Conservation (phyloP, 2,113 vertebrate genomes). For the Aspidoscelis tigris region DNA sequence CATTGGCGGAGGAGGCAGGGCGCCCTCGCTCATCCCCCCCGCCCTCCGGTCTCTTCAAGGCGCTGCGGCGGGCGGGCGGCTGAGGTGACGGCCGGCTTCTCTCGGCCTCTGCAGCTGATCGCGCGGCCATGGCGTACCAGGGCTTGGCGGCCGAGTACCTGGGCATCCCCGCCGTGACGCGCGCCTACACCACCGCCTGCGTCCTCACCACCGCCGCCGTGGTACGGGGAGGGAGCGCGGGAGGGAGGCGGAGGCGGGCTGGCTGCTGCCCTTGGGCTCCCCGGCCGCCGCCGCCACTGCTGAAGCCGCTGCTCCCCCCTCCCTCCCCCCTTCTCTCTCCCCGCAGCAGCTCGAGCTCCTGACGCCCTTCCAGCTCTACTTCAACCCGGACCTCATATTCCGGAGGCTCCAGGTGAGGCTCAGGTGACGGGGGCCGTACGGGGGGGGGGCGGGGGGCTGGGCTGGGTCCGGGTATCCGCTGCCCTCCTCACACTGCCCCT, state of each 20-base stretch:
- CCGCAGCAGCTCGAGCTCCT: conserved; percentile 86
- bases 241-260: too few species aligned
- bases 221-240: conserved; percentile 2
- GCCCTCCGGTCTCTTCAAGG: fast-evolving
- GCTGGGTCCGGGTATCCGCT: too few species aligned
- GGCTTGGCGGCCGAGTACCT: conserved; percentile 75
- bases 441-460: too few species aligned
- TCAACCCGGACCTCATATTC: conserved; percentile 88
- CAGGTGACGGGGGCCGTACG: neutral
- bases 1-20: too few species aligned
- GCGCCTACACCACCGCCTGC: conserved; percentile 79
- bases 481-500: too few species aligned
- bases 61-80: neutral
- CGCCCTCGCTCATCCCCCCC: neutral
- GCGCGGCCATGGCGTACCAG: conserved; percentile 75
- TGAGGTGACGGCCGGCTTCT: neutral
- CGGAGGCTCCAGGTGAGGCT: conserved; percentile 82
- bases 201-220: conserved; percentile 76
- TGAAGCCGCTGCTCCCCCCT: neutral
- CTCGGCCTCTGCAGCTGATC: too few species aligned
- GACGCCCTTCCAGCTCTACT: conserved; percentile 88
- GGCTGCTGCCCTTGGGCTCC: too few species aligned
- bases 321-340: neutral
- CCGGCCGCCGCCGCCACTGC: too few species aligned
- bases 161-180: conserved; percentile 80